Conservation (phyloP, 2,888 invertebrate genomes). For the Ormyrus labotus region DNA sequence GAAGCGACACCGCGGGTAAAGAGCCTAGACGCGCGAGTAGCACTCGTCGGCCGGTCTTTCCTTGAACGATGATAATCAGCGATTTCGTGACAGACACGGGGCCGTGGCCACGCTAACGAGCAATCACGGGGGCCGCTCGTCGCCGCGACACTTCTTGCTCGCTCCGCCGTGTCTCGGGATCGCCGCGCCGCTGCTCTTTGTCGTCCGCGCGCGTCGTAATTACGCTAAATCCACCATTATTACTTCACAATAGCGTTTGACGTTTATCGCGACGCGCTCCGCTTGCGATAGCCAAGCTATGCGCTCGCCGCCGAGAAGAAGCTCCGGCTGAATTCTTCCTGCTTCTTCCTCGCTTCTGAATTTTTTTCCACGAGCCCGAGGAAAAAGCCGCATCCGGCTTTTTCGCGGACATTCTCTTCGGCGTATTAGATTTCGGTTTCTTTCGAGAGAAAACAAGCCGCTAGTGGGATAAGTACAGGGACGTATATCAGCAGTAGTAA, state of each 20-base stretch:
- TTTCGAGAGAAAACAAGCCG: not conserved
- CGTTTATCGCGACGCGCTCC: slow-evolving; percentile 61
- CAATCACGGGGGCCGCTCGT: slow-evolving; percentile 67
- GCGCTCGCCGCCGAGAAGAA: not conserved
- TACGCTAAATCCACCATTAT: slow-evolving; percentile 66
- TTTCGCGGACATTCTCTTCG: slow-evolving; percentile 27
- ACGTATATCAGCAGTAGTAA: no score
- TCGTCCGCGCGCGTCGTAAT: slow-evolving; percentile 60
- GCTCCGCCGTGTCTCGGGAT: slow-evolving; percentile 8
- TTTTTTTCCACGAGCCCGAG: not conserved
- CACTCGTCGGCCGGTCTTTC: slow-evolving; percentile 69
- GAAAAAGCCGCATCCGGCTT: slow-evolving; percentile 12
- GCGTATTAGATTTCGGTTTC: slow-evolving; percentile 29
- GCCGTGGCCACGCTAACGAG: slow-evolving; percentile 75
- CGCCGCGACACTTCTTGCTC: slow-evolving; percentile 54
- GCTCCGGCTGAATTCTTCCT: slow-evolving; percentile 17
- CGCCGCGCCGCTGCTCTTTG: slow-evolving; percentile 28
- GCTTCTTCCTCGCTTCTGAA: not conserved
- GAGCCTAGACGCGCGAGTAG: slow-evolving; percentile 49
- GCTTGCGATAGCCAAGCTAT: slow-evolving; percentile 30
- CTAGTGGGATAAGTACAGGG: no score
- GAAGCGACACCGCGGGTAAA: slow-evolving; percentile 26
- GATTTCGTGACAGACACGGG: slow-evolving; percentile 77
- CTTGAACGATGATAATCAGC: slow-evolving; percentile 76
- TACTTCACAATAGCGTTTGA: slow-evolving; percentile 65